Base-by-base conservation (phyloP, 2,113 vertebrate genomes). In the Chloropsis cyanopogon region DNA sequence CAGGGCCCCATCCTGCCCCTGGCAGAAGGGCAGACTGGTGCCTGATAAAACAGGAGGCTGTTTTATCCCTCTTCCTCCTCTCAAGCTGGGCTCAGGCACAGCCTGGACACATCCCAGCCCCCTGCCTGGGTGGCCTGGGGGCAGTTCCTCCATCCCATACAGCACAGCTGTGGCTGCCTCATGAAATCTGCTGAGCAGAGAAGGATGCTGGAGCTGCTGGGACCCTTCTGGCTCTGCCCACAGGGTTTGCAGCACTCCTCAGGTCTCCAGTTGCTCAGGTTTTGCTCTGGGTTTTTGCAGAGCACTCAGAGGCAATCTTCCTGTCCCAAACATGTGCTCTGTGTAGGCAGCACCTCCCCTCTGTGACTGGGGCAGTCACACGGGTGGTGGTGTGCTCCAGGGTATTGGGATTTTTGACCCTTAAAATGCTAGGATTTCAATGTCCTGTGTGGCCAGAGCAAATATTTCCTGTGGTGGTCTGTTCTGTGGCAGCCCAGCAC, bases 151-250 rank as follows among this genome's bases (percentile, higher is more conserved):
- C 19, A 49, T 9, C 11, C 6, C 29, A 31, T 7, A 0, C 10
- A 41, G 60, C 25, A 35, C 39, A 59, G 25, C 25, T 44, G 29
- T 2, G 5, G 14, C 44, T 69, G 11, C 31, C 44, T 78, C 23
- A 22, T 33, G 10, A 15, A 14, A 25, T 39, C 21, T 50, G 35
- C 59, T 42, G 49, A 59, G 53, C 39, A 22, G 42, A 76, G 19
- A 53, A 18, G 0, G 10, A 3, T 31, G 59, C 46, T 77, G 41
- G 33, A 66, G 26, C 44, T 88, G 68, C 29, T 11, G 47, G 44
- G 18, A 10, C 9, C 0, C 0, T 41, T 39, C 53, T 57, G 71
- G 53, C 29, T 44, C 22, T 6, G 20, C 31, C 57, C 3, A 0
- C 49, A 44, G 64, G 4, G 20, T 31, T 91, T 81, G 29, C 91